Percentiles rank a stretch among this genome's conserved stretches.
These are phyloP conservation scores for Bombylius discolor DNA, from an alignment of 2,888 invertebrate species.

Conservation along the genomic window DNA sequence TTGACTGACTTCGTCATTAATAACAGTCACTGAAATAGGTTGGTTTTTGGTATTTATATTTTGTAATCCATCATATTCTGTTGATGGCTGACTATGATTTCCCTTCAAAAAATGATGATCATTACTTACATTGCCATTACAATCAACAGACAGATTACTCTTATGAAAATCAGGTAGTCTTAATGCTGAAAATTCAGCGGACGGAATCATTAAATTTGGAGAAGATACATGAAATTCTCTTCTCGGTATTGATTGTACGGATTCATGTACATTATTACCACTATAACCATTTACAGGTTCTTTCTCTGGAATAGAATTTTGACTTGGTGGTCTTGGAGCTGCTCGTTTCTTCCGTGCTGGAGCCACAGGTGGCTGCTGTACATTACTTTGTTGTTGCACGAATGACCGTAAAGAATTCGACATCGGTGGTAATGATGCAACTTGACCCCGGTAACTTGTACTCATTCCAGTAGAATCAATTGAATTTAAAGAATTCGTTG, in stretches of 20 bases:
- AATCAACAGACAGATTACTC: slow-evolving; percentile 22
- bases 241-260: slow-evolving; percentile 16
- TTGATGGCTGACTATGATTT: not conserved
- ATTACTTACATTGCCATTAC: slow-evolving; percentile 20
- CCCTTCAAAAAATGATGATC: not conserved
- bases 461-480: slow-evolving; percentile 36
- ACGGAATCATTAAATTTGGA: slow-evolving; percentile 23
- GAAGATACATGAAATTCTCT: slow-evolving; percentile 32
- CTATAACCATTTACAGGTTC: slow-evolving; percentile 7
- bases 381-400: not conserved
- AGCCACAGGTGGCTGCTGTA: slow-evolving; percentile 17
- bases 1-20: slow-evolving; percentile 9
- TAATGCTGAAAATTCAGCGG: slow-evolving; percentile 9
- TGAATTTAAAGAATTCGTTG: slow-evolving; percentile 36
- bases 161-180: slow-evolving; percentile 14
- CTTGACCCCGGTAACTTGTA: slow-evolving; percentile 24
- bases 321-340: slow-evolving; percentile 34
- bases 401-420: not conserved
- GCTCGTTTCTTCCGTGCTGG: slow-evolving; percentile 34
- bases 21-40: slow-evolving; percentile 13
- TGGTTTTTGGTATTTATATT: slow-evolving; percentile 9
- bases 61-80: slow-evolving; percentile 2
- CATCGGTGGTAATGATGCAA: slow-evolving; percentile 19
- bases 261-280: not conserved
- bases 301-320: slow-evolving; percentile 30